These are phyloP conservation scores for Excalfactoria chinensis DNA, from an alignment of 2,113 vertebrate species.

Conservation along the genomic window DNA sequence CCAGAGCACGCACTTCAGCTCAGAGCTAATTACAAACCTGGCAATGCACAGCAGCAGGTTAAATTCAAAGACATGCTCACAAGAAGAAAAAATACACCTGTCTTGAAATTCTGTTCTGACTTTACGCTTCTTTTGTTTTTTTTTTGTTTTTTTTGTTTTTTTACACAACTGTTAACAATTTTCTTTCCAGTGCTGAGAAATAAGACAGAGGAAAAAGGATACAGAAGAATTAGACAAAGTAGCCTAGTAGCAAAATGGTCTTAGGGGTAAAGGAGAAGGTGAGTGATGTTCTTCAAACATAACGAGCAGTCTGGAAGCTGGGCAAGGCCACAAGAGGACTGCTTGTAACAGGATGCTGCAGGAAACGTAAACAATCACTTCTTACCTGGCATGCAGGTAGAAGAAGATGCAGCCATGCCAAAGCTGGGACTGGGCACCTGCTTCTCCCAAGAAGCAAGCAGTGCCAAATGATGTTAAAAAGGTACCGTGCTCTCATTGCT, in stretches of 20 bases:
- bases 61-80: neutral
- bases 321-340: accelerated
- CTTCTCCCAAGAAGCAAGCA: neutral
- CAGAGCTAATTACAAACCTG: neutral
- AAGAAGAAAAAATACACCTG: neutral
- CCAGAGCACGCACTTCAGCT: neutral
- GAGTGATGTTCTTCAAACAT: neutral
- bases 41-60: neutral
- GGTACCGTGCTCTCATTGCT: neutral
- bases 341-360: neutral
- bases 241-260: neutral
- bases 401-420: neutral
- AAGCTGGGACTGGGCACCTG: neutral
- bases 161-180: neutral
- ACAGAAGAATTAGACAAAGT: neutral
- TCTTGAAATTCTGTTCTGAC: neutral
- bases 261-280: neutral
- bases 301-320: neutral
- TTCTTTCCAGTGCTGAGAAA: neutral
- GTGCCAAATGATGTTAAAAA: neutral
- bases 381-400: neutral
- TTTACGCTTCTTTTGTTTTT: neutral
- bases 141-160: neutral
- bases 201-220: neutral
- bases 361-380: accelerated